Conservation (phyloP, 2,797 vertebrate genomes). For the Sebastes iracundus region DNA sequence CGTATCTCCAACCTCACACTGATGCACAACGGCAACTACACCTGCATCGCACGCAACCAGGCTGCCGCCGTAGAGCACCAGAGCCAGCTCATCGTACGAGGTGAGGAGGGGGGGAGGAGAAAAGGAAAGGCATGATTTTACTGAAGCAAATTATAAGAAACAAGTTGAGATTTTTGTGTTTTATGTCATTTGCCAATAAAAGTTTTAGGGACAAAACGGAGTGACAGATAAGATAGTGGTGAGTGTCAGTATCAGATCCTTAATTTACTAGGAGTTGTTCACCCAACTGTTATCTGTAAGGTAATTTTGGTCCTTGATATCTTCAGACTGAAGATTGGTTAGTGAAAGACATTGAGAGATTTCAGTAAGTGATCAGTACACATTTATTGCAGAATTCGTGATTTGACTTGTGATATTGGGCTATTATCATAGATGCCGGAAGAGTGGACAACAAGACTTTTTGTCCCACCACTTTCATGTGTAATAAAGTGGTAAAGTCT, state of each 20-base stretch:
- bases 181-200: neutral
- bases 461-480: no score
- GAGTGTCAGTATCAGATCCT: neutral
- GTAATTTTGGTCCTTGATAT: neutral
- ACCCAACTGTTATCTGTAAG: neutral
- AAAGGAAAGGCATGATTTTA: neutral
- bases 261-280: neutral
- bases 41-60: slow-evolving; percentile 95
- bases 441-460: no score
- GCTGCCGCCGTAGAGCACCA: slow-evolving; percentile 95
- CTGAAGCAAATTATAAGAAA: neutral
- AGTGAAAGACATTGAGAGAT: no score
- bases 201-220: neutral
- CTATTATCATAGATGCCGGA: no score
- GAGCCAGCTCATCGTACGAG: slow-evolving; percentile 96
- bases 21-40: slow-evolving; percentile 97
- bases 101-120: slow-evolving; percentile 72
- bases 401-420: no score
- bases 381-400: neutral
- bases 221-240: neutral
- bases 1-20: slow-evolving; percentile 96
- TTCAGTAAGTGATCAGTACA: neutral
- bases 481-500: no score
- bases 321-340: no score
- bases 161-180: neutral